Evolutionary conservation across 2,797 vertebrate genomes (phyloP).

Genomic region (Myripristis jacobus): DNA sequence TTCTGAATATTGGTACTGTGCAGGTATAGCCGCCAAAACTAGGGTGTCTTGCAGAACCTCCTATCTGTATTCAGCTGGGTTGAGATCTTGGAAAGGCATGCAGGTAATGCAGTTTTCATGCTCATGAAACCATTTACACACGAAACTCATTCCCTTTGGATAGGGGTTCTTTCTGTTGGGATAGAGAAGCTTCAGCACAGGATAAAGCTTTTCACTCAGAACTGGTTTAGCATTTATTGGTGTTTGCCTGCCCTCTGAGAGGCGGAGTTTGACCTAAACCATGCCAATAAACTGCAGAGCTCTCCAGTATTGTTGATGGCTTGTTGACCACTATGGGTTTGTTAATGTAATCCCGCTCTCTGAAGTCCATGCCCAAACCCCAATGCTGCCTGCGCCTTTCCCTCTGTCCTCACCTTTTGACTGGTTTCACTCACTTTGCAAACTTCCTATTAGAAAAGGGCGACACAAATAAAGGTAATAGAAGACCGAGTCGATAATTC

Average conservation of each 20-base stretch:
- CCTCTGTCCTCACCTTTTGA: conserved; percentile 8
- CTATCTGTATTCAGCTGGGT: conserved; percentile 38
- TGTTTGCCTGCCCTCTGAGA: conserved; percentile 27
- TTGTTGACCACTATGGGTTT: conserved; percentile 37
- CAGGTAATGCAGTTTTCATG: conserved; percentile 20
- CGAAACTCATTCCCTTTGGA: not conserved
- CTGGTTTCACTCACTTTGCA: not conserved
- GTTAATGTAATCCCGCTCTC: not conserved
- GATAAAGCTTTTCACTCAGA: conserved; percentile 16
- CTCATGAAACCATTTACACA: conserved; percentile 10
- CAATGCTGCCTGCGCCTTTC: not conserved
- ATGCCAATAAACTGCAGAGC: conserved; percentile 16
- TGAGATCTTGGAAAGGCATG: conserved; percentile 14
- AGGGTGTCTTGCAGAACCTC: conserved; percentile 5
- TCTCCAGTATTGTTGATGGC: conserved; percentile 15
- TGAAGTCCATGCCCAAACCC: too few relatives aligned
- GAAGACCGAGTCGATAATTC: too few relatives aligned
- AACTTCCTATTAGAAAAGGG: conserved; percentile 1
- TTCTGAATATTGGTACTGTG: not conserved
- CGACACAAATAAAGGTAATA: not conserved
- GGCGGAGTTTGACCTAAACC: conserved; percentile 17
- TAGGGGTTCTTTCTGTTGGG: not conserved
- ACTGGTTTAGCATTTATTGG: conserved; percentile 20
- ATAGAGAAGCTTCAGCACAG: not conserved
- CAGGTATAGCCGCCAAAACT: conserved; percentile 6